Evolutionary conservation across 2,888 invertebrate genomes (phyloP), one percentile per base, ranked within the genome.

Genomic region (Rapana venosa): DNA sequence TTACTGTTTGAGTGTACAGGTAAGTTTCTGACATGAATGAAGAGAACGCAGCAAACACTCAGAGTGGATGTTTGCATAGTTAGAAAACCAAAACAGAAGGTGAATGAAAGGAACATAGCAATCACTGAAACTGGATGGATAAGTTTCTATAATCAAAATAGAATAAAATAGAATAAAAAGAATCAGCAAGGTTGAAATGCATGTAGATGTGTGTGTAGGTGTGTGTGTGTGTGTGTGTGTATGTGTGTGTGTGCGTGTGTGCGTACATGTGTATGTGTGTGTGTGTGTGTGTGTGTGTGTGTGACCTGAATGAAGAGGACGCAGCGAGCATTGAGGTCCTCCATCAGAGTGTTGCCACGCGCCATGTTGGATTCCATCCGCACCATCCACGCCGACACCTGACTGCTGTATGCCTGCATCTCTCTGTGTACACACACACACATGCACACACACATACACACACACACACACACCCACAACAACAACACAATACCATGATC

Each of bases 381-480:
- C n/a, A 97, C 96, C 92, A 97, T 97, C 97, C 97, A 97, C 17
- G 96, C 94, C 5, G 97, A 96, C 26, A 97, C 97, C 95, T 97
- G 96, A 13, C 96, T 92, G 92, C 96, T 96, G 91, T 96, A 96
- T 1, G 94, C 94, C 87, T 97, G 97, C 47, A 97, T 97, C 94
- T 98, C 98, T 94, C 97, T 96, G 92, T 0, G 58, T 13, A n/a
- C 47, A 47, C 36, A 32, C 79, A 79, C 35, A 32, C 79, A 79
- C 15, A 32, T 17, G 17, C n/a, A 47, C 81, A 47, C 26, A 13
- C 81, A 47, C 26, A 11, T 11, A 47, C 47, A 83, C 36, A 83
- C 81, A 83, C 79, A 79, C 79, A 79, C 79, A 35, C 22, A 32
- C 35, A 35, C 79, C 32, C 79, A 79, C 30, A 77, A n/a, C 20